A percentile compares a stretch with the other conserved stretches of the same genome.
Evolutionary conservation across 2,797 vertebrate species (phyloP).

Genomic region (Myripristis jacobus): DNA sequence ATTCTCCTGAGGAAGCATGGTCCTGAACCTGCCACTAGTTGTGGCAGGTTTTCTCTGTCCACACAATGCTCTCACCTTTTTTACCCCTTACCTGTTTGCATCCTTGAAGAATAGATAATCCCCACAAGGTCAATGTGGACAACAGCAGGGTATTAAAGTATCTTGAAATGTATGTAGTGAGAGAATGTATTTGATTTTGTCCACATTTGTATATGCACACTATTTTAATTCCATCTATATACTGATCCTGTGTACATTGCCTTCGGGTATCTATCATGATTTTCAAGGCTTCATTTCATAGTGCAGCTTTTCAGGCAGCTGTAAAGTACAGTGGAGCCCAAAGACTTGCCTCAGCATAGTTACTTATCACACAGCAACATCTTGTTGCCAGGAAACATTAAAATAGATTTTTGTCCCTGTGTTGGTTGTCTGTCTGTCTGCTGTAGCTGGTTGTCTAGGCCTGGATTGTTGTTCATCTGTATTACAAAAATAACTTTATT

Average conservation of each 20-base stretch:
- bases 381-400: background rate
- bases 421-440: background rate
- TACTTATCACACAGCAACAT: background rate
- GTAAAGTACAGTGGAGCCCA: background rate
- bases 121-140: background rate
- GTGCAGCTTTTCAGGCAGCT: background rate
- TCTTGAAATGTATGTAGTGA: background rate
- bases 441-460: background rate
- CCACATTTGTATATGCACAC: too few species aligned
- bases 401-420: background rate
- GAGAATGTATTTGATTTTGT: too few species aligned
- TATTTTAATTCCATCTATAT: too few species aligned
- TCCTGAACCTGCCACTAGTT: too few species aligned
- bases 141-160: background rate
- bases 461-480: slow-evolving; percentile 17
- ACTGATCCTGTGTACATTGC: too few species aligned
- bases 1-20: too few species aligned
- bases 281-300: too few species aligned
- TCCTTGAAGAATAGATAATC: background rate
- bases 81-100: too few species aligned
- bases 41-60: too few species aligned
- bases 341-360: background rate
- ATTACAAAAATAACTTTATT: slow-evolving; percentile 7
- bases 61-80: too few species aligned
- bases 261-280: too few species aligned